Conservation (phyloP, 2,888 invertebrate species). For the Amphipoea lucens region DNA sequence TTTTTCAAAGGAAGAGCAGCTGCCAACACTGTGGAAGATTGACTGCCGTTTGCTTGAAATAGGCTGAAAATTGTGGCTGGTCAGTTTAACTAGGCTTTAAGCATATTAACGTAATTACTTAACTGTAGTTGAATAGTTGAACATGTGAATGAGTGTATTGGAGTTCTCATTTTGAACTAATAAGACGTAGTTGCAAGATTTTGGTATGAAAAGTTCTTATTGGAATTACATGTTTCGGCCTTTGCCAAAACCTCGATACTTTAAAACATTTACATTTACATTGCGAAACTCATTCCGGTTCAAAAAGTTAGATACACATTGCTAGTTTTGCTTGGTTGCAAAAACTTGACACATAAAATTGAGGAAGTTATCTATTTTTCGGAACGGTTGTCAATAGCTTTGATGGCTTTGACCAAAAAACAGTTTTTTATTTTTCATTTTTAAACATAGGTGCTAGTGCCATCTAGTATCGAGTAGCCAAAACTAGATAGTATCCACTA, state of each 20-base stretch:
- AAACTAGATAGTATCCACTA: constrained; percentile 42
- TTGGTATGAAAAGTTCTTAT: not conserved
- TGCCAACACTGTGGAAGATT: constrained; percentile 75
- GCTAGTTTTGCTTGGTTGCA: not conserved
- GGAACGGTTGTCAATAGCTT: not conserved
- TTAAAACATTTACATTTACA: too few relatives aligned
- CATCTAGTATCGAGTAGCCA: constrained; percentile 66
- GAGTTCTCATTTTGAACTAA: not conserved
- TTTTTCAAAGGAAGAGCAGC: constrained; percentile 83
- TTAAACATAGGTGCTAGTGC: constrained; percentile 19
- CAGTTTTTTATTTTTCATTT: fast-evolving
- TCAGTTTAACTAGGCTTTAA: constrained; percentile 26
- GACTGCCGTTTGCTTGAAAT: constrained; percentile 70
- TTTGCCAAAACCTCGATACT: not conserved
- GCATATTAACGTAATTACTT: constrained; percentile 24
- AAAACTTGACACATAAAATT: not conserved
- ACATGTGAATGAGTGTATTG: not conserved
- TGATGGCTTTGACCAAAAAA: not conserved
- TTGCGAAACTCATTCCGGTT: not conserved
- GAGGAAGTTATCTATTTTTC: not conserved
- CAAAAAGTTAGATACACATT: not conserved
- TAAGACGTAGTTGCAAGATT: constrained; percentile 4
- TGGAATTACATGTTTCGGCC: not conserved
- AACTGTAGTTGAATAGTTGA: not conserved
- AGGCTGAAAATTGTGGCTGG: constrained; percentile 54